Percentiles rank a stretch among this genome's conserved stretches.
Conservation (phyloP, 2,888 invertebrate species). For the Tortrix viridana region DNA sequence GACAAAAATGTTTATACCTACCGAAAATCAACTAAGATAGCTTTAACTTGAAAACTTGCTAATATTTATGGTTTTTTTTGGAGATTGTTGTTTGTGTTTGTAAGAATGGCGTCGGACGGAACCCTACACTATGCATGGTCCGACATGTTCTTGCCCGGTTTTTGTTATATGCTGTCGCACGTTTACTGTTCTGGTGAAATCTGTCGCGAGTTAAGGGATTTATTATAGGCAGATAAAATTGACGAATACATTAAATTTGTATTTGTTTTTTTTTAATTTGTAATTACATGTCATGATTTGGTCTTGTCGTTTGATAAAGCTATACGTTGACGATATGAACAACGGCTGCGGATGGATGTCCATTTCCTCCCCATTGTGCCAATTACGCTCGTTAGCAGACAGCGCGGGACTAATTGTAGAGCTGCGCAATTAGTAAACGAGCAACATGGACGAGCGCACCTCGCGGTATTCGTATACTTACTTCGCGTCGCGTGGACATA, state of each 20-base stretch:
- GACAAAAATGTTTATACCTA: no score
- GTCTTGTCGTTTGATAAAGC: not conserved
- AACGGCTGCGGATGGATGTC: slow-evolving; percentile 57
- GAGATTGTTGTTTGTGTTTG: no score
- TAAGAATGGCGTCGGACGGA: no score
- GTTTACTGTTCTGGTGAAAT: not conserved
- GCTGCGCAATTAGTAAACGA: slow-evolving; percentile 68
- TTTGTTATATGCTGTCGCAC: not conserved
- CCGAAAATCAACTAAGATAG: no score
- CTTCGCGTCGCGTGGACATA: not conserved
- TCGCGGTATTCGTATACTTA: slow-evolving; percentile 43
- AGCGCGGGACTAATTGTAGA: slow-evolving; percentile 74
- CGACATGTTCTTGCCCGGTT: no score
- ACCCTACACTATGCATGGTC: no score
- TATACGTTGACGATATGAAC: slow-evolving; percentile 3
- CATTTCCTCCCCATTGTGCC: slow-evolving; percentile 79
- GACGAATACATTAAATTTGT: slow-evolving; percentile 4
- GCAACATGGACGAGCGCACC: slow-evolving; percentile 61
- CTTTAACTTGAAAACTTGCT: no score
- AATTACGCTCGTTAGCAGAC: slow-evolving; percentile 78
- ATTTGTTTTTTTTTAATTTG: no score
- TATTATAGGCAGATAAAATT: slow-evolving; percentile 12
- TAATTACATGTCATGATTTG: slow-evolving; percentile 1
- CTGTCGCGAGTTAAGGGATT: not conserved
- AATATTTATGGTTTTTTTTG: no score